Percentiles rank a stretch among this genome's conserved stretches.
These are phyloP conservation scores for Pherbina coryleti DNA, from an alignment of 2,888 invertebrate genomes.

Conservation along the genomic window DNA sequence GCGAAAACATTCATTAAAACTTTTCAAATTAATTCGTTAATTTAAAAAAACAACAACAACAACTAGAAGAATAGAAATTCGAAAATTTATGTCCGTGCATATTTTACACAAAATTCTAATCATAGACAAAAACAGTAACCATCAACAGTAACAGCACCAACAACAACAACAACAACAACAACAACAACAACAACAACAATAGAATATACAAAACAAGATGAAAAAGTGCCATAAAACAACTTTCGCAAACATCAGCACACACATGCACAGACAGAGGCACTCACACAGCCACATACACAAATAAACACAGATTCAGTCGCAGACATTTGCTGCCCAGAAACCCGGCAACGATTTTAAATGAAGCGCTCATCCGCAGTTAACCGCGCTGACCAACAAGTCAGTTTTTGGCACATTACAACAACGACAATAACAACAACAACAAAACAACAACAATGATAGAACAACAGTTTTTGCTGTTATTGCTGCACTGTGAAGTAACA, in stretches of 20 bases:
- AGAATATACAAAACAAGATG: neutral
- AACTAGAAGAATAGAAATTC: neutral
- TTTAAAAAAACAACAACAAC: neutral
- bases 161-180: conserved; percentile 12
- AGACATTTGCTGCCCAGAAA: neutral
- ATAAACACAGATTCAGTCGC: neutral
- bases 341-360: conserved; percentile 25
- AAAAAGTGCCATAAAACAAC: neutral
- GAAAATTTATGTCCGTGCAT: conserved; percentile 29
- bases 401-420: conserved; percentile 26
- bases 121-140: conserved; percentile 15
- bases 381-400: conserved; percentile 47
- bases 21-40: conserved; percentile 36
- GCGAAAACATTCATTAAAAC: conserved; percentile 31
- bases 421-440: conserved; percentile 10
- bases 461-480: conserved; percentile 1
- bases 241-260: neutral
- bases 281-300: neutral
- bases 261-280: neutral
- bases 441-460: neutral
- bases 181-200: neutral
- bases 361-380: conserved; percentile 44
- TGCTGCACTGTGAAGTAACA: neutral
- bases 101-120: conserved; percentile 29
- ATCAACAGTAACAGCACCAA: neutral